Percentiles rank a stretch among this genome's conserved stretches.
These are phyloP conservation scores for Gephyroberyx darwinii DNA, from an alignment of 2,797 vertebrate species.

Conservation along the genomic window DNA sequence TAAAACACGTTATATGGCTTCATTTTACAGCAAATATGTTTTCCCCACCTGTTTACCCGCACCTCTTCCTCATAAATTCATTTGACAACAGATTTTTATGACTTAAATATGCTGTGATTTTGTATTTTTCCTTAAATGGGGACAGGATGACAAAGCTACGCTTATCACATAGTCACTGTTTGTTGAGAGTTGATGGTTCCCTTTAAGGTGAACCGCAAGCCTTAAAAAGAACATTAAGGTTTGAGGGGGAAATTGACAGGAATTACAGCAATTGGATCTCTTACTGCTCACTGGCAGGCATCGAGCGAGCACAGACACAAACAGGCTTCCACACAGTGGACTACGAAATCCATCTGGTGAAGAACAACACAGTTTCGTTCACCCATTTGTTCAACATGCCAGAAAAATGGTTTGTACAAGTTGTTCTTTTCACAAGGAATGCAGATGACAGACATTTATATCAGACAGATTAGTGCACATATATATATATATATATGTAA, in stretches of 20 bases:
- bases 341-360: background rate
- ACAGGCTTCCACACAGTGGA: background rate
- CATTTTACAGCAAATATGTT: conserved; percentile 47
- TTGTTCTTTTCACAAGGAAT: background rate
- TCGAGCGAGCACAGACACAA: background rate
- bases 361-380: background rate
- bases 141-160: background rate
- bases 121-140: background rate
- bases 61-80: conserved; percentile 11
- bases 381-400: background rate
- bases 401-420: background rate
- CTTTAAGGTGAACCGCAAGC: background rate
- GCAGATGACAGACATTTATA: too few relatives aligned
- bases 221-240: background rate
- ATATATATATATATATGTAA: too few relatives aligned
- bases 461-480: too few relatives aligned
- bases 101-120: background rate
- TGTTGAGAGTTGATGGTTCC: background rate
- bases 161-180: background rate
- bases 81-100: conserved; percentile 1
- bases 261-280: background rate
- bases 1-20: conserved; percentile 47
- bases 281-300: background rate
- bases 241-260: background rate
- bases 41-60: conserved; percentile 27